Base-by-base conservation (phyloP, 2,797 vertebrate genomes). In the Babyrousa celebensis region DNA sequence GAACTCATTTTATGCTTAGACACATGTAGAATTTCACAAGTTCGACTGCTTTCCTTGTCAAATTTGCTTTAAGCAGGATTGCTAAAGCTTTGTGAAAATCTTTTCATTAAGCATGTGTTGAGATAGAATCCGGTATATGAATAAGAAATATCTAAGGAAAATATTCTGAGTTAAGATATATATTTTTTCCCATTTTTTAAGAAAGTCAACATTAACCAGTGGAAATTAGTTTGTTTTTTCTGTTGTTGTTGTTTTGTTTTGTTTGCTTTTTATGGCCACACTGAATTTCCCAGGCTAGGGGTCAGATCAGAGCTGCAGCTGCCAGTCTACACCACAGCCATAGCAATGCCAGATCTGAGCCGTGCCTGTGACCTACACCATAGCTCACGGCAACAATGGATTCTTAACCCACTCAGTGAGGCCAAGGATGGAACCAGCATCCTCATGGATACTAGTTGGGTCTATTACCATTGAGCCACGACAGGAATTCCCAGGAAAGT, bases 1-100 rank as follows among this genome's bases (percentile, higher is more conserved):
- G 68, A 94, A 74, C 88, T 95, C 43, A 92, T 85, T 94, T 88
- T 90, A 85, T 89, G 85, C 85, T 48, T 60, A 74, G 63, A 95
- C 85, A 86, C 65, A 62, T n/a, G 52, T 6, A 85, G 36, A 77
- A 15, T 68, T 93, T 96, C 48, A 68, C 82, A 71, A 86, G 68
- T 77, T 20, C 21, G 74, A 40, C 68, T 70, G 48, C 40, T 92
- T 75, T 94, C 29, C 54, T 92, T 94, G 84, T 96, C 70, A 71
- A 32, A 20, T 72, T 90, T 84, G 23, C 87, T 93, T 96, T n/a
- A 70, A 83, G 58, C 36, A 80, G 77, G n/a, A 72, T 79, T 2
- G 0, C 54, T 67, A 43, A 89, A 79, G 77, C 74, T 87, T 63
- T 87, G 52, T 94, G 78, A 79, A 93, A 65, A 32, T 70, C 54